These are phyloP conservation scores for Herpetotheres cachinnans DNA, from an alignment of 2,113 vertebrate species.

Conservation along the genomic window DNA sequence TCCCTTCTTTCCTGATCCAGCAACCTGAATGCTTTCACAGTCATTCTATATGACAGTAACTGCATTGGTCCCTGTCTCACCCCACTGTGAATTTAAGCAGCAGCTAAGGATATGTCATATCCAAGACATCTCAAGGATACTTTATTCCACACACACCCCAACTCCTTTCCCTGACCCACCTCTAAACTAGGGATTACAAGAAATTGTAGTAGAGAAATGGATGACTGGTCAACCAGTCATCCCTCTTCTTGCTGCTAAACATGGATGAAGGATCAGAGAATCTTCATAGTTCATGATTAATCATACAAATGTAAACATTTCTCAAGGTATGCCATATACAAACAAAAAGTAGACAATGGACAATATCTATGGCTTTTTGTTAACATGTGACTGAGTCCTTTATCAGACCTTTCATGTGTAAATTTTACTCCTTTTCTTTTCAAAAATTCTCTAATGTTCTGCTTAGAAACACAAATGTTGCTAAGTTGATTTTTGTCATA, in stretches of 20 bases:
- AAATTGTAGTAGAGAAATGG: neutral
- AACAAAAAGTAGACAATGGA: neutral
- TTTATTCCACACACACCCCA: neutral
- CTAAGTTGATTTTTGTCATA: neutral
- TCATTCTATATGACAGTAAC: neutral
- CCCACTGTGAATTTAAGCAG: neutral
- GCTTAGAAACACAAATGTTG: neutral
- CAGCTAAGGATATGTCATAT: neutral
- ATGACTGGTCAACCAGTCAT: neutral
- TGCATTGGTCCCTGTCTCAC: neutral
- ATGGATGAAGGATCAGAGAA: neutral
- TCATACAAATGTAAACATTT: neutral
- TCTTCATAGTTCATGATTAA: neutral
- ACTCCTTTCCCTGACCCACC: neutral
- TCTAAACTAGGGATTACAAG: neutral
- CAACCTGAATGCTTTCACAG: neutral
- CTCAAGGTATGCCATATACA: neutral
- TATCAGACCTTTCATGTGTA: neutral
- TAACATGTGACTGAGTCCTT: neutral
- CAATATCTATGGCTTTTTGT: neutral
- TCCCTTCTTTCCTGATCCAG: neutral
- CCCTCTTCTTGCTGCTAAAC: neutral
- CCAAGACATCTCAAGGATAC: neutral
- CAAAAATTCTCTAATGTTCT: neutral
- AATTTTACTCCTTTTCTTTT: neutral